A percentile compares a stretch with the other conserved stretches of the same genome.
Conservation (phyloP, 2,888 invertebrate species). For the Agrenia bidenticulata region DNA sequence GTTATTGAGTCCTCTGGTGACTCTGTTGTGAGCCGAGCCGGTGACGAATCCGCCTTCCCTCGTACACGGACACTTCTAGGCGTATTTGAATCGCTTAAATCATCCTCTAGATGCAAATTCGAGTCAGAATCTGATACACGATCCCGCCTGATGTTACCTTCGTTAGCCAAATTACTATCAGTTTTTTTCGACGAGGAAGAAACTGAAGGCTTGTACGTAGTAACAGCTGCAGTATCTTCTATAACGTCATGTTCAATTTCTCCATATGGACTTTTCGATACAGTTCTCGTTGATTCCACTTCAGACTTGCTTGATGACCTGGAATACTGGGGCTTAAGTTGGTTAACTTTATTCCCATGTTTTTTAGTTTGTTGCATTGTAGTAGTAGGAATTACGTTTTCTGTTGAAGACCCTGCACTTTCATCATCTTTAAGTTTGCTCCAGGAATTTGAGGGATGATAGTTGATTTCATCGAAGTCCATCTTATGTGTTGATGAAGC, state of each 20-base stretch:
- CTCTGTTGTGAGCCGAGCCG: slow-evolving; percentile 6
- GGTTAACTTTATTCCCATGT: not conserved
- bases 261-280: not conserved
- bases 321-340: not conserved
- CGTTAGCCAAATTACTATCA: not conserved
- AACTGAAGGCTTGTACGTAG: slow-evolving; percentile 13
- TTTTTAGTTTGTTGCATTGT: not conserved
- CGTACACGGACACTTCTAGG: slow-evolving; percentile 33
- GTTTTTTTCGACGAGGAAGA: not conserved
- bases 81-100: slow-evolving; percentile 32
- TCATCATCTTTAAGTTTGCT: slow-evolving; percentile 19
- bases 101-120: slow-evolving; percentile 23
- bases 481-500: slow-evolving; percentile 3
- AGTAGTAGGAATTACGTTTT: not conserved
- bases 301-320: not conserved
- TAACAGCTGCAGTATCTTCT: slow-evolving; percentile 1
- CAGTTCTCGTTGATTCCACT: not conserved
- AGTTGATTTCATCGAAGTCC: not conserved
- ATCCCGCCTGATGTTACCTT: not conserved
- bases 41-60: not conserved
- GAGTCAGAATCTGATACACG: not conserved
- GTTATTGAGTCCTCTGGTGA: slow-evolving; percentile 10
- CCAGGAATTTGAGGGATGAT: slow-evolving; percentile 12
- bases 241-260: not conserved
- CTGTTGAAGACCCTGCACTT: slow-evolving; percentile 26